Percentiles rank a stretch among this genome's conserved stretches.
phyloP scores from a whole-genome alignment of 1,140 invertebrate species.

The Homarus americanus region DNA sequence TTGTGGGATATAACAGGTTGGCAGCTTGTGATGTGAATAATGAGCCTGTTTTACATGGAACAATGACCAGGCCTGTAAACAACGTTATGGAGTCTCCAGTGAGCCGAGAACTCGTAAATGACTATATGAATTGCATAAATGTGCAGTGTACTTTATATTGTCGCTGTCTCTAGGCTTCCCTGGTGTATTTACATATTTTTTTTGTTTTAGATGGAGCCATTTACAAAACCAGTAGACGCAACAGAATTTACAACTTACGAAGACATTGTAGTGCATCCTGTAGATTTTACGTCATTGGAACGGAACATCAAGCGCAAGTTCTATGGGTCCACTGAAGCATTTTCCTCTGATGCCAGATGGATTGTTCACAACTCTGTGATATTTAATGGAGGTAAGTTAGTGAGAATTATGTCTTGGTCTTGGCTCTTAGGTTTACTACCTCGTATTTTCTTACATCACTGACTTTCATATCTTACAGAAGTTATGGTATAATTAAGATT shows the following conservation, averaged over 20 bases:
- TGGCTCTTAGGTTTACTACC: too few relatives aligned
- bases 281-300: slow-evolving; percentile 88
- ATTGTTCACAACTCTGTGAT: slow-evolving; percentile 94
- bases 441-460: too few relatives aligned
- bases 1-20: neutral
- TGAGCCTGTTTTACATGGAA: neutral
- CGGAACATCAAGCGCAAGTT: slow-evolving; percentile 86
- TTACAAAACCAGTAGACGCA: slow-evolving; percentile 86
- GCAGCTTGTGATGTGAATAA: neutral
- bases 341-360: slow-evolving; percentile 93
- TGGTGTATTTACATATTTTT: neutral
- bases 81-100: neutral
- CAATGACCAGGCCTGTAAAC: neutral
- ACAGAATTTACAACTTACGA: slow-evolving; percentile 85
- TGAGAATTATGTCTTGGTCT: too few relatives aligned
- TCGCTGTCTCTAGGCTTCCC: too few relatives aligned
- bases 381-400: slow-evolving; percentile 91
- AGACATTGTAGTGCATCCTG: slow-evolving; percentile 90
- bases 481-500: too few relatives aligned
- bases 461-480: too few relatives aligned
- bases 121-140: neutral
- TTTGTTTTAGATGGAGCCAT: slow-evolving; percentile 81
- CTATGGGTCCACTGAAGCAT: slow-evolving; percentile 94
- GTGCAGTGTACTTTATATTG: neutral
- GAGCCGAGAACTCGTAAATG: neutral